Conservation (phyloP, 30 jellyfish, hydroid and myxozoan genomes). For the Phacellophora camtschatica region DNA sequence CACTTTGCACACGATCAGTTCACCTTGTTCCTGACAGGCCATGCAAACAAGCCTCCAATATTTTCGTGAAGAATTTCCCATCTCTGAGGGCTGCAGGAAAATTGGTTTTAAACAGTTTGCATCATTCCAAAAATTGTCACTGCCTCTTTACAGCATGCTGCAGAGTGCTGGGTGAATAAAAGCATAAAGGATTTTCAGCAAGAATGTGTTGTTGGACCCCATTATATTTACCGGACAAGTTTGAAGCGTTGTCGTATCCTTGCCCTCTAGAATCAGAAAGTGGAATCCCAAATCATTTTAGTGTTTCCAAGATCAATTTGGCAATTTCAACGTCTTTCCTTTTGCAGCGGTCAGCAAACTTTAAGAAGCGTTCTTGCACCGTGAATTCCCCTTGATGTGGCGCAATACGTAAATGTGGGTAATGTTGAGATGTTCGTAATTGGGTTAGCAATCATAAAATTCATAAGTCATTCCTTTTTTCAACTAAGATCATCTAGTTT, state of each 20-base stretch:
- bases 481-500: too few relatives aligned
- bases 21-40: slow-evolving; percentile 59
- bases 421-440: too few relatives aligned
- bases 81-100: slow-evolving; percentile 46
- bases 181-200: slow-evolving; percentile 33
- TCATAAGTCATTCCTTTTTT: too few relatives aligned
- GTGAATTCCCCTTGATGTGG: too few relatives aligned
- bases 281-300: slow-evolving; percentile 21
- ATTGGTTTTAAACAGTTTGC: slow-evolving; percentile 4
- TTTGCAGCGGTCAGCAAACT: slow-evolving; percentile 48
- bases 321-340: slow-evolving; percentile 36
- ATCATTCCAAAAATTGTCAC: slow-evolving; percentile 28
- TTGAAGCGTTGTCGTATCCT: slow-evolving; percentile 71
- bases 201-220: slow-evolving; percentile 60
- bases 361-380: slow-evolving; percentile 26
- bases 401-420: too few relatives aligned
- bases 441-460: too few relatives aligned
- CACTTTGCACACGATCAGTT: slow-evolving; percentile 62
- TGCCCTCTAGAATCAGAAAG: slow-evolving; percentile 67
- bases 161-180: slow-evolving; percentile 52
- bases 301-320: neutral
- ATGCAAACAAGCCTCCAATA: neutral
- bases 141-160: slow-evolving; percentile 54
- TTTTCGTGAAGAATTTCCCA: slow-evolving; percentile 9
- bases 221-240: slow-evolving; percentile 65